Conservation (phyloP, 2,113 vertebrate genomes). For the Melanotaenia duboulayi region DNA sequence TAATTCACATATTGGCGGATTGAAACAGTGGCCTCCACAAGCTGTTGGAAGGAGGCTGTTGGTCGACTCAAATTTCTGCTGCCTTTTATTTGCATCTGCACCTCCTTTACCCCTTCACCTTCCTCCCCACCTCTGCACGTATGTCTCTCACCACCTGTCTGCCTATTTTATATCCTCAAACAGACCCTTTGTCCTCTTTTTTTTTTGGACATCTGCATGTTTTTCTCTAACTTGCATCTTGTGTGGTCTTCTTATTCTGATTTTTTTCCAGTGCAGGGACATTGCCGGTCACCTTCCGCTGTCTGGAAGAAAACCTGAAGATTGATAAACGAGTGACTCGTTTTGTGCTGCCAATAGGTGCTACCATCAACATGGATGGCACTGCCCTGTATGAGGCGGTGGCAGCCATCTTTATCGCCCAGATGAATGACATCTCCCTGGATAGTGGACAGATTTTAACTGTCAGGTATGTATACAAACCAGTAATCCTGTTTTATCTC, state of each 20-base stretch:
- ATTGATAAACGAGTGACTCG: constrained; percentile 87
- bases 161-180: constrained; percentile 39
- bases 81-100: constrained; percentile 17
- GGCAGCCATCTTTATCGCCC: constrained; percentile 89
- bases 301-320: constrained; percentile 88
- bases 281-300: constrained; percentile 87
- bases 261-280: constrained; percentile 82
- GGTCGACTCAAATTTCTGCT: constrained; percentile 48
- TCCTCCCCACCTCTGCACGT: constrained; percentile 34
- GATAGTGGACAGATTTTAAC: constrained; percentile 86
- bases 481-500: not conserved
- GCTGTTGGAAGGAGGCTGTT: constrained; percentile 54
- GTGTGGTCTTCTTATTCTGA: not conserved
- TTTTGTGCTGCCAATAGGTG: constrained; percentile 87
- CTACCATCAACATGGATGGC: constrained; percentile 90
- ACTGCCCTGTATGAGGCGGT: constrained; percentile 88
- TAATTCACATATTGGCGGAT: constrained; percentile 61
- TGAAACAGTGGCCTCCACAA: constrained; percentile 55
- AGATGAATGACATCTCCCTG: constrained; percentile 86
- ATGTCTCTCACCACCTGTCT: constrained; percentile 53
- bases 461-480: constrained; percentile 78
- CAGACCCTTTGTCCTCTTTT: not conserved
- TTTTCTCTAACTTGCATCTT: not conserved
- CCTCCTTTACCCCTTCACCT: constrained; percentile 14
- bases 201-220: not conserved